Evolutionary conservation across 2,888 invertebrate species (phyloP), one percentile per base, ranked within the genome.

Genomic region (Papilio protenor): DNA sequence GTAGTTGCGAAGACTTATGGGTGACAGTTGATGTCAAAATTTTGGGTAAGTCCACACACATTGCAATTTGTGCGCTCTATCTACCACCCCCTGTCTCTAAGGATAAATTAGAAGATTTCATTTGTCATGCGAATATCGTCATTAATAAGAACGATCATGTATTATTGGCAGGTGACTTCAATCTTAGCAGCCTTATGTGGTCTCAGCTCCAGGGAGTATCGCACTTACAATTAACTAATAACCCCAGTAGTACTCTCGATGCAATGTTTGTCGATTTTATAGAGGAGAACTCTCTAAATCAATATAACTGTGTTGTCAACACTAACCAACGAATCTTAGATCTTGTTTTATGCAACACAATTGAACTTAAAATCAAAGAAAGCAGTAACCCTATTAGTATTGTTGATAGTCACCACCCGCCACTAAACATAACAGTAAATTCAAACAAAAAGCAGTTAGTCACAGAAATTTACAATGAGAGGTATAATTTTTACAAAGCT

Each of bases 1-100:
- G 71, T 52, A 71, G 71, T 52, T 71, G 52, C 16, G 71, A 71
- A 8, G 71, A 71, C 52, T 16, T 71, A 71, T 71, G 71, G 71
- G 52, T 71, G 8, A 64, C 33, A 14, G 6, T 64, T 18, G 64
- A 64, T 6, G n/a, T 64, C 0, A 64, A 64, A 10, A 18, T 18
- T 33, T 64, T 23, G 33, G 33, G 64, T 33, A 64, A 40, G 40
- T 6, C 64, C 18, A 18, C 33, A 1, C 71, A 10, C 23, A 10
- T 71, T 1, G 71, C 71, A 49, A 12, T 71, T 14, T 61, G 61
- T 27, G 27, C 61, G 4, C 27, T 61, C 0, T 61, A 61, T 27
- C 70, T 71, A 14, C 70, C 70, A 49, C 70, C 70, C 1, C 70
- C 70, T 4, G 23, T 71, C 23, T 1, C 49, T 4, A 71, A 49